A percentile compares a stretch with the other conserved stretches of the same genome.
These are phyloP conservation scores for Poecile montanus DNA, from an alignment of 2,797 vertebrate genomes.

Conservation along the genomic window DNA sequence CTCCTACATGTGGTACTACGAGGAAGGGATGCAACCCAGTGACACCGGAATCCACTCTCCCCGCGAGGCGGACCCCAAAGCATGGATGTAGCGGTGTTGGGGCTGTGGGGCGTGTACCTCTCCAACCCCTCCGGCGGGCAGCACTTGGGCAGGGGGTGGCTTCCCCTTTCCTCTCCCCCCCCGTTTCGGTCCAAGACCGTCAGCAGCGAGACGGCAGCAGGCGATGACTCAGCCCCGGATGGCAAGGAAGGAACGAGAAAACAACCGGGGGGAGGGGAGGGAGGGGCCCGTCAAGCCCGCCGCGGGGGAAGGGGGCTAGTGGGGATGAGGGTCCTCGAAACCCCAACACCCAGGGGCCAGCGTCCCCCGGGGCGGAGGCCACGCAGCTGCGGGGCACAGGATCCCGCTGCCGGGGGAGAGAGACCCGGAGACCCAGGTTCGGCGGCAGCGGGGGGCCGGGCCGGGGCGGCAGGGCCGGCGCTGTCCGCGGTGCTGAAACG, in stretches of 20 bases:
- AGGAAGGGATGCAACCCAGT: background rate
- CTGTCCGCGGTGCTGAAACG: conserved; percentile 48
- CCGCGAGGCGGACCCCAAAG: background rate
- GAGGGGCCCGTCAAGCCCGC: conserved; percentile 34
- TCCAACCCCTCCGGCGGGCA: background rate
- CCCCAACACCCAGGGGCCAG: background rate
- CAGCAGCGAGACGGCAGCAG: conserved; percentile 63
- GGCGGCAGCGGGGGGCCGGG: background rate
- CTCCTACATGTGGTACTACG: background rate
- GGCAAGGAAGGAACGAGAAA: conserved; percentile 65
- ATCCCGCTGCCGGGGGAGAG: background rate
- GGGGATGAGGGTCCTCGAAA: background rate
- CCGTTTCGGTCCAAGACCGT: conserved; percentile 32
- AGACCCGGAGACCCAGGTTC: background rate
- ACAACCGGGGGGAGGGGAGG: conserved; percentile 65
- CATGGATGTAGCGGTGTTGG: fast-evolving
- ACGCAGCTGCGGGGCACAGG: background rate
- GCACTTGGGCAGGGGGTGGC: conserved; percentile 18
- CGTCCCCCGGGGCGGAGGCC: background rate
- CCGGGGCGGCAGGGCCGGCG: background rate
- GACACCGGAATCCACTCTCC: background rate
- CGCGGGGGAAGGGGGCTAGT: background rate
- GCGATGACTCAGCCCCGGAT: conserved; percentile 67
- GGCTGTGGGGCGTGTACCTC: background rate
- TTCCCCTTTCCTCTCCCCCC: background rate